These are phyloP conservation scores for Tauraco erythrolophus DNA, from an alignment of 2,113 vertebrate genomes.

Conservation along the genomic window DNA sequence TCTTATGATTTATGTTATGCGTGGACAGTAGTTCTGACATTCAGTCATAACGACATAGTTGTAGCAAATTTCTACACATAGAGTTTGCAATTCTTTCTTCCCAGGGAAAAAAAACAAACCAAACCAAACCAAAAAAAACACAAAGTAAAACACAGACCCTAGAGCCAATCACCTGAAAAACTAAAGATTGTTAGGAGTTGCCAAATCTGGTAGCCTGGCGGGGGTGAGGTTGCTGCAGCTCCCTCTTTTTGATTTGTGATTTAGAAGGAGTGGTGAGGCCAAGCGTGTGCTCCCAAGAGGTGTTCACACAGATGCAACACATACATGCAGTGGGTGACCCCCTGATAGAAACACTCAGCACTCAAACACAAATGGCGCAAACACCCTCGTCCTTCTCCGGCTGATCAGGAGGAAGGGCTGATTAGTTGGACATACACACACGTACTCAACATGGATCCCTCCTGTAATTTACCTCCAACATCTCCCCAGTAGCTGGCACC, in stretches of 20 bases:
- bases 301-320: neutral
- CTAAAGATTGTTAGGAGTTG: neutral
- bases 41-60: neutral
- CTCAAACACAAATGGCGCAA: neutral
- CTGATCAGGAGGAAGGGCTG: neutral
- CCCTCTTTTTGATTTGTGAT: neutral
- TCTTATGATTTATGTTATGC: neutral
- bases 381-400: neutral
- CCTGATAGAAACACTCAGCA: neutral
- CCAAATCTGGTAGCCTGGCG: neutral
- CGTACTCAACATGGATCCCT: neutral
- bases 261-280: neutral
- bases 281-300: neutral
- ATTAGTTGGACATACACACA: neutral
- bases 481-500: neutral
- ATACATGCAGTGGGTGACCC: rapidly evolving
- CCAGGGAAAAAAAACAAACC: no score
- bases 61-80: neutral
- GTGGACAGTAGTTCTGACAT: neutral
- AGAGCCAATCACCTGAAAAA: neutral
- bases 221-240: neutral
- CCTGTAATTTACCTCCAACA: neutral
- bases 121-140: neutral
- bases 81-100: neutral
- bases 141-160: neutral